Evolutionary conservation across 1,140 invertebrate species (phyloP), one percentile per base, ranked within the genome.

Genomic region (Gryon sp.): DNA sequence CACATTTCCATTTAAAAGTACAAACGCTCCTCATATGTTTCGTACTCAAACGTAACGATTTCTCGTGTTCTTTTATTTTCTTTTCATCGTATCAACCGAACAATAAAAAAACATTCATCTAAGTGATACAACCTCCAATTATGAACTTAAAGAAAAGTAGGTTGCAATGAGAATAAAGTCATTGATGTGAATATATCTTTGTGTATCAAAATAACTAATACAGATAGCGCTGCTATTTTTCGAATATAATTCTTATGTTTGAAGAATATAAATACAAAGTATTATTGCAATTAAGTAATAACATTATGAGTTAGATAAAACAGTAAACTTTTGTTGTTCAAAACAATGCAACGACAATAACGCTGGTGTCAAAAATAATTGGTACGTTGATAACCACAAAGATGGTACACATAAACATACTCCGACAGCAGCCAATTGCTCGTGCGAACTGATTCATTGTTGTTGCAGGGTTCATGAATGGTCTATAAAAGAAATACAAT

Each of bases 361-460:
- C 11, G 32, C 16, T 18, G 20, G 60, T 68, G 34, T 60, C 43
- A 38, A 69, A n/a, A 69, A 50, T 69, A 60, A 69, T 34, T 45
- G 45, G 34, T 41, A 45, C 16, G 32, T 55, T 72, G 66, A 46
- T 62, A 62, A 41, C 34, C 32, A 18, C 36, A 26, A 24, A 15
- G 22, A 11, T 5, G 24, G 15, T 14, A 15, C 12, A 24, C 55
- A 26, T 38, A 14, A 70, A 36, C 53, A 2, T 1, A 24, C n/a
- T n/a, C 12, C 34, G 38, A 48, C 68, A 43, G 43, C 26, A 59
- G 11, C 60, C 41, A 65, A 65, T 74, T 65, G 52, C 26, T 1
- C 60, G 69, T 74, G 69, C 28, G 69, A 74, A 74, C 50, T 28
- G 15, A 74, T 74, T 34, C 32, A 60, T 74, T 74, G 60, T 74